Evolutionary conservation across 2,888 invertebrate species (phyloP).

Genomic region (Tridacna gigas): DNA sequence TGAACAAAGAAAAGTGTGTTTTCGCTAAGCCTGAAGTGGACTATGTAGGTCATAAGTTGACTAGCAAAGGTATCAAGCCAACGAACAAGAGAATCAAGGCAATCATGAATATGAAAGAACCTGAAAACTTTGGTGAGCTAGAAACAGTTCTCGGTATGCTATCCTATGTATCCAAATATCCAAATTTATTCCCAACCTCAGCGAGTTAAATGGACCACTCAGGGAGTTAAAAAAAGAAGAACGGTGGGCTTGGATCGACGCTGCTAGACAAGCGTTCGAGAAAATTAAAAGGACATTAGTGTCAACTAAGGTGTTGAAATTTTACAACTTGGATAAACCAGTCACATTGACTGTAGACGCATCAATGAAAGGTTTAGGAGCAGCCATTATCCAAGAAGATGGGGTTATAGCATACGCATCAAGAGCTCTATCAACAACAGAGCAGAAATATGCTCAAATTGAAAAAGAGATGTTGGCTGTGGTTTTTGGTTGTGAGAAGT

Average conservation of each 20-base stretch:
- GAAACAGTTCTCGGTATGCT: conserved; percentile 46
- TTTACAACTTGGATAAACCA: conserved; percentile 39
- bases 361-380: conserved; percentile 45
- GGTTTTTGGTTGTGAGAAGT: conserved; percentile 44
- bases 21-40: conserved; percentile 41
- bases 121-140: conserved; percentile 29
- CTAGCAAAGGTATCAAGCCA: conserved; percentile 41
- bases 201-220: conserved; percentile 32
- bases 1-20: conserved; percentile 50
- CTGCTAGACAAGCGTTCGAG: conserved; percentile 44
- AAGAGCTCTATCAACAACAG: conserved; percentile 46
- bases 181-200: conserved; percentile 35
- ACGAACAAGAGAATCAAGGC: conserved; percentile 30
- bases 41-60: conserved; percentile 54
- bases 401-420: conserved; percentile 55
- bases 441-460: conserved; percentile 57
- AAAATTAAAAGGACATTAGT: conserved; percentile 49
- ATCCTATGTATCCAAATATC: no score
- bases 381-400: conserved; percentile 39
- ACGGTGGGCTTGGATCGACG: conserved; percentile 19
- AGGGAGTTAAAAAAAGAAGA: conserved; percentile 37
- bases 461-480: conserved; percentile 61
- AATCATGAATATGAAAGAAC: conserved; percentile 35
- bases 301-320: conserved; percentile 56
- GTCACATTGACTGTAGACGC: conserved; percentile 47